Evolutionary conservation across 23 tunicate genomes (phyloP), one percentile per base, ranked within the genome.

Genomic region (Diplosoma virens): DNA sequence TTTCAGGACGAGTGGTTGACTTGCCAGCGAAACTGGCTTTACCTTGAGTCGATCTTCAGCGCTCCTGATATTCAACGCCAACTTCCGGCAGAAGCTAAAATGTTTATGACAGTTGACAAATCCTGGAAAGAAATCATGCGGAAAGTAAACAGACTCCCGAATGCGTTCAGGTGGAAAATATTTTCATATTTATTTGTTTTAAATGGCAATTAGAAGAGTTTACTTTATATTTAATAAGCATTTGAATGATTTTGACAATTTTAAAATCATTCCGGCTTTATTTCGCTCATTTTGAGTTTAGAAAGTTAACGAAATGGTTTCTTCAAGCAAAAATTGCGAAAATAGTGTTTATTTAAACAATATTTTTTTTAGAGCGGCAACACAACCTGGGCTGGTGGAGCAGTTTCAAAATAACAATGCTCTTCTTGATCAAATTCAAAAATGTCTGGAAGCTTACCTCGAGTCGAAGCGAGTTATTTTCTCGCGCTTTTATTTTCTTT

Each of bases 41-140:
- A 95, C 82, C 73, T 95, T 23, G 99, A 95, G 46, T 95, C 99
- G 36, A 95, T 95, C 82, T 95, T 95, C 89, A 84, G 93, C 45
- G 99, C 99, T 25, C 99, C 99, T 24, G 99, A 95, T 84, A 95
- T 95, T 29, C 99, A 95, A 77, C 81, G 99, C 14, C 99, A 95
- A 74, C 88, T 95, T 45, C 99, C 99, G 20, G 96, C 99, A 17
- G 99, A 95, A 82, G 99, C 99, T 24, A 95, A 95, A 61, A 95
- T 95, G 99, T 95, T 95, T 45, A 77, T 95, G 99, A 81, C 89
- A 16, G 99, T 95, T 37, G 99, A 95, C 59, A 95, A 95, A 58
- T 85, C 94, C 30, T 95, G 96, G 96, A 95, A 95, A 58, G 99
- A 95, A 34, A 95, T 95, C 25, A 95, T 95, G 99, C 61, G 99